Evolutionary conservation across 1,140 invertebrate genomes (phyloP).

Genomic region (Argopecten irradians): DNA sequence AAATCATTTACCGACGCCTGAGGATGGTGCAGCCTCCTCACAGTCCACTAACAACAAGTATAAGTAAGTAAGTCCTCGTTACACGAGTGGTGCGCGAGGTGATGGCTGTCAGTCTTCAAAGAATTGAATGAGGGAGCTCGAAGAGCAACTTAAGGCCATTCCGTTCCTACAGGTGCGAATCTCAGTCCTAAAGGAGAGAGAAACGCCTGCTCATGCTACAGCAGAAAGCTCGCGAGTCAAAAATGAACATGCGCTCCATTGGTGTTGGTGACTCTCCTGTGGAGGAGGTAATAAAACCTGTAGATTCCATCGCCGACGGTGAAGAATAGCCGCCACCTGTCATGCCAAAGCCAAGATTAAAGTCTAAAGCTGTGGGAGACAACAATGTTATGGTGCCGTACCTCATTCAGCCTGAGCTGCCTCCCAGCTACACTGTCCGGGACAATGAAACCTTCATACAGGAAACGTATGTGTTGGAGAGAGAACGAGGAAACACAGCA

Average conservation of each 20-base stretch:
- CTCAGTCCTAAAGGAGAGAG: conserved; percentile 85
- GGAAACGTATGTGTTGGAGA: conserved; percentile 59
- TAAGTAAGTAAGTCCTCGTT: conserved; percentile 63
- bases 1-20: conserved; percentile 64
- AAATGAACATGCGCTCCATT: conserved; percentile 65
- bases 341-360: conserved; percentile 61
- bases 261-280: conserved; percentile 73
- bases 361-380: conserved; percentile 69
- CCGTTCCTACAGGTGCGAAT: conserved; percentile 88
- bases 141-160: conserved; percentile 90
- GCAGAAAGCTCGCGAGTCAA: conserved; percentile 75
- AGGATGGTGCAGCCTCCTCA: conserved; percentile 52
- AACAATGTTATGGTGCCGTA: conserved; percentile 69
- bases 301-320: conserved; percentile 35
- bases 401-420: conserved; percentile 64
- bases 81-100: conserved; percentile 79
- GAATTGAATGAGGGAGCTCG: conserved; percentile 88
- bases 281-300: conserved; percentile 53
- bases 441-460: conserved; percentile 61
- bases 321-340: conserved; percentile 62
- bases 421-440: conserved; percentile 55
- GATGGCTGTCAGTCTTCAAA: conserved; percentile 87
- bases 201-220: conserved; percentile 83
- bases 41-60: conserved; percentile 61
- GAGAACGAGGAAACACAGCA: conserved; percentile 48